Base-by-base conservation (phyloP, 2,797 vertebrate species). In the Poeciliopsis paucimaculata region DNA sequence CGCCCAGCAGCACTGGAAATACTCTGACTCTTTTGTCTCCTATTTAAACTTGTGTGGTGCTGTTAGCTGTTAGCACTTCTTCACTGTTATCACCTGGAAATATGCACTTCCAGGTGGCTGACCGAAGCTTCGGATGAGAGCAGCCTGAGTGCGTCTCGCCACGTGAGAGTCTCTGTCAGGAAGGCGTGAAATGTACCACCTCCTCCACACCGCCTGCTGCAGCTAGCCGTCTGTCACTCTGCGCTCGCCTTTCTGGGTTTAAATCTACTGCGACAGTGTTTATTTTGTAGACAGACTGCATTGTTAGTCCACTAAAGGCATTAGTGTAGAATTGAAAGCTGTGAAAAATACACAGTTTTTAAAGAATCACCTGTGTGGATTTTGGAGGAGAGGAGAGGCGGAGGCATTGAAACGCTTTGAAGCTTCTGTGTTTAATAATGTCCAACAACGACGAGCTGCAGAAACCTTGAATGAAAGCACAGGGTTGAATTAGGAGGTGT, bases 131-230 rank as follows among this genome's bases (percentile, higher is more conserved):
- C 70, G 89, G 76, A 84, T 82, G 77, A 79, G 82, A 80, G 72
- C 12, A 81, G 82, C 84, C 88, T 90, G 82, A 92, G 86, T 89
- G 89, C 89, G 84, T 88, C 51, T 74, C 68, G 57, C 49, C 2
- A 55, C 62, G 49, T 72, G 83, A 86, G 51, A 73, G 80, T 82
- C 76, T 86, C 81, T 88, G 68, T 84, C 93, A 64, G 71, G 71
- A 79, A 85, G 0, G 86, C 88, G 94, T 92, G 91, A 93, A 95
- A 95, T 93, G 83, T 87, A 85, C 80, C 92, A 90, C 92, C 85
- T 88, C 75, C 76, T 82, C 88, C 86, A 78, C 82, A 81, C 84
- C 75, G 71, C 45, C 75, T 78, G 68, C 49, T 87, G 80, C 74
- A 77, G 80, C 55, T 55, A 77, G 72, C 57, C 41, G 10, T 16